Evolutionary conservation across 2,888 invertebrate species (phyloP).

Genomic region (Gibbula magus): DNA sequence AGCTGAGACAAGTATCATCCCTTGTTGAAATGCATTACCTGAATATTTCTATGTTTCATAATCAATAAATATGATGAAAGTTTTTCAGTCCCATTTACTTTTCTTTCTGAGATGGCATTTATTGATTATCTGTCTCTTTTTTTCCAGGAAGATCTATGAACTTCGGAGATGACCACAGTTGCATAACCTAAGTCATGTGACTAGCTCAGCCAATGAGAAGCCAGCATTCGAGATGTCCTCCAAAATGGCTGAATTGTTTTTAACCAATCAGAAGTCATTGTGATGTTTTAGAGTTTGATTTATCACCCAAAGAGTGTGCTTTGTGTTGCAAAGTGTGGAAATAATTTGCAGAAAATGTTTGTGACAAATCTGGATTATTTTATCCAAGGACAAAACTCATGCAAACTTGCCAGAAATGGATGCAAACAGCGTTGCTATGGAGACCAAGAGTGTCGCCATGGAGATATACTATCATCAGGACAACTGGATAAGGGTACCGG

Average conservation of each 20-base stretch:
- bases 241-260: neutral
- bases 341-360: neutral
- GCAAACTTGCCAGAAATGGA: neutral
- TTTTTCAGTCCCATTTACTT: too few species aligned
- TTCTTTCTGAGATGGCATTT: too few species aligned
- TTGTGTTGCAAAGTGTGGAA: neutral
- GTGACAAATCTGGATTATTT: neutral
- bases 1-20: too few species aligned
- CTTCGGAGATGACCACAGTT: neutral
- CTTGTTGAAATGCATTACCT: too few species aligned
- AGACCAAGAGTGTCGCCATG: neutral
- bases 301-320: neutral
- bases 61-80: too few species aligned
- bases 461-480: neutral
- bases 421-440: neutral
- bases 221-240: neutral
- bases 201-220: neutral
- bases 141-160: neutral
- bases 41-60: too few species aligned
- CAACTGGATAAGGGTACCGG: too few species aligned
- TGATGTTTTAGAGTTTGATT: neutral
- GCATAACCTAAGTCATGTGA: neutral
- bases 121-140: neutral
- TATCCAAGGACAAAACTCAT: neutral
- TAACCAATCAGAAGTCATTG: neutral